Percentiles rank a stretch among this genome's conserved stretches.
Evolutionary conservation across 2,888 invertebrate species (phyloP).

Genomic region (Chironomus riparius): DNA sequence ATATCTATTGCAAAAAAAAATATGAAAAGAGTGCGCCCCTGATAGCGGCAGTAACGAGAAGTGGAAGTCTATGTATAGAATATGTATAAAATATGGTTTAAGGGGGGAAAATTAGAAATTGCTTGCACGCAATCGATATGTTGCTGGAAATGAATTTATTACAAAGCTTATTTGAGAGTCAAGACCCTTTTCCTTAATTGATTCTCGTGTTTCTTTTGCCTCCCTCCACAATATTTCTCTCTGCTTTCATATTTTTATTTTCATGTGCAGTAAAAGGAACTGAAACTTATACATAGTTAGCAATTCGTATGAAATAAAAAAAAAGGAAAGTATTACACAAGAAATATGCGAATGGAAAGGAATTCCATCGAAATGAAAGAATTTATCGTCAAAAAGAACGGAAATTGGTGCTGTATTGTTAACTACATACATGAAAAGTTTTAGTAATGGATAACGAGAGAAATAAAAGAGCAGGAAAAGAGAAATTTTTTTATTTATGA

Average conservation of each 20-base stretch:
- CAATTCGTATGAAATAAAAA: too few relatives aligned
- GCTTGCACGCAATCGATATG: slow-evolving; percentile 4
- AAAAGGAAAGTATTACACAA: too few relatives aligned
- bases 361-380: neutral
- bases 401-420: slow-evolving; percentile 8
- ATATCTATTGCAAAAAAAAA: too few relatives aligned
- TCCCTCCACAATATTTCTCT: neutral
- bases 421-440: neutral
- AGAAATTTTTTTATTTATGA: too few relatives aligned
- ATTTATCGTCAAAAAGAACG: slow-evolving; percentile 1
- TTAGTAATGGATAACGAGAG: too few relatives aligned
- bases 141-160: slow-evolving; percentile 7
- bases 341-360: neutral
- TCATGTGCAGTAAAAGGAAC: neutral
- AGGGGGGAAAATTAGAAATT: slow-evolving; percentile 3
- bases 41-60: neutral
- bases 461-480: too few relatives aligned
- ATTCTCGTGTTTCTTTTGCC: neutral
- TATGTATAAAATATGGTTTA: neutral
- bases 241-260: neutral
- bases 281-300: neutral
- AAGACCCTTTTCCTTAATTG: slow-evolving; percentile 6
- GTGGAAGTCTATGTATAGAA: neutral
- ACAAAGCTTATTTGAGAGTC: slow-evolving; percentile 10
- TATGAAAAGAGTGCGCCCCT: too few relatives aligned